phyloP scores from a whole-genome alignment of 1,140 invertebrate genomes.

The Orchesella cincta region DNA sequence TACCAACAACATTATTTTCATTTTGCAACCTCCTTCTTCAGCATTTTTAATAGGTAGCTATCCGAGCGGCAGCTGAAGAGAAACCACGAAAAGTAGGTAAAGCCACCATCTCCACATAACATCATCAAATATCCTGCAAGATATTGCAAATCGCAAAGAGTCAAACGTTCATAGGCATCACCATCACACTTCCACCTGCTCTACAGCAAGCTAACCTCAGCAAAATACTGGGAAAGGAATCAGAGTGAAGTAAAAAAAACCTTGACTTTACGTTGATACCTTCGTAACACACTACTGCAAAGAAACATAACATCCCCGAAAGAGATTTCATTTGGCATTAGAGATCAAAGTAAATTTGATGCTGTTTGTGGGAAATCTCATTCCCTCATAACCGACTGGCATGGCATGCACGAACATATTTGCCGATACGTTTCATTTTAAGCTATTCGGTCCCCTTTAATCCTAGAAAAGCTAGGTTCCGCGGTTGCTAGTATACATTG shows the following conservation, averaged over 20 bases:
- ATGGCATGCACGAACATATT: neutral
- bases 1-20: neutral
- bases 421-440: neutral
- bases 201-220: too few species aligned
- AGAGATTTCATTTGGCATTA: conserved; percentile 29
- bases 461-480: too few species aligned
- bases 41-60: neutral
- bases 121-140: neutral
- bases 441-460: too few species aligned
- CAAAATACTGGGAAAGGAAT: too few species aligned
- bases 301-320: too few species aligned
- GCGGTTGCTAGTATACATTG: too few species aligned
- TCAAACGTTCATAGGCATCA: too few species aligned
- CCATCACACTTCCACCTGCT: too few species aligned
- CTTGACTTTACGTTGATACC: too few species aligned
- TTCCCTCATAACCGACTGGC: neutral
- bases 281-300: too few species aligned
- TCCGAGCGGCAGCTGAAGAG: neutral
- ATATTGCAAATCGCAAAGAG: neutral
- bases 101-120: conserved; percentile 8
- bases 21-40: neutral
- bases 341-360: conserved; percentile 26
- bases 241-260: too few species aligned
- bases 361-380: conserved; percentile 24
- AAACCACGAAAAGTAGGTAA: conserved; percentile 24